Evolutionary conservation across 2,113 vertebrate genomes (phyloP), one percentile per base, ranked within the genome.

Genomic region (Otolemur garnettii): DNA sequence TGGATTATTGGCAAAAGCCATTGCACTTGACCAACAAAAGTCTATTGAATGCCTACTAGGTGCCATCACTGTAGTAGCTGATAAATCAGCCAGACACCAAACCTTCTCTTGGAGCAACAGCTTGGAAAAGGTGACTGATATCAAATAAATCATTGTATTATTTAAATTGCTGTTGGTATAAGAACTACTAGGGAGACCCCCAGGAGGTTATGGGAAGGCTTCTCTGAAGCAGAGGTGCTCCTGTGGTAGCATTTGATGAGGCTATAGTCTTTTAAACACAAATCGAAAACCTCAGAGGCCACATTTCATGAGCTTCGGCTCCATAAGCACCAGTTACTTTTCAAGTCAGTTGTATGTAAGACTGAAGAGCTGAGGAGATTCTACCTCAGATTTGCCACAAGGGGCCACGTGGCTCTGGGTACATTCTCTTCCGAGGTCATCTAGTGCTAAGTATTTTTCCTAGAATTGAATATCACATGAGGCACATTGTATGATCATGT

Each of bases 391-490:
- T 33, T 42, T 60, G 60, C 60, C 15, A 6, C 59, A 28, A 50
- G n/a, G 22, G 30, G 28, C 35, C 62, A 50, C 0, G 5, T 18
- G 55, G 57, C 80, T 59, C 93, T 28, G 15, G 15, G 28, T 19
- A 84, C 30, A 15, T 69, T 92, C 35, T 82, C 66, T 78, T 17
- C 68, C 21, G 24, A 88, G 68, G 62, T 92, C 68, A 59, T n/a
- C 33, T 74, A 71, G 83, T 69, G 77, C 87, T 91, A 75, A 87
- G 17, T 19, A 24, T n/a, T 96, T 78, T 93, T 78, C 87, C 83
- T 79, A 75, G 90, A 97, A 94, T 7, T 68, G 13, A 53, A 77
- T 53, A 55, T 84, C 88, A 79, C 1, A 33, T 4, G 33, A 74
- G 60, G 71, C n/a, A 84, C 35, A 38, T 78, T 50, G 12, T 53